phyloP scores from a whole-genome alignment of 2,888 invertebrate species.

The Clusia tigrina region DNA sequence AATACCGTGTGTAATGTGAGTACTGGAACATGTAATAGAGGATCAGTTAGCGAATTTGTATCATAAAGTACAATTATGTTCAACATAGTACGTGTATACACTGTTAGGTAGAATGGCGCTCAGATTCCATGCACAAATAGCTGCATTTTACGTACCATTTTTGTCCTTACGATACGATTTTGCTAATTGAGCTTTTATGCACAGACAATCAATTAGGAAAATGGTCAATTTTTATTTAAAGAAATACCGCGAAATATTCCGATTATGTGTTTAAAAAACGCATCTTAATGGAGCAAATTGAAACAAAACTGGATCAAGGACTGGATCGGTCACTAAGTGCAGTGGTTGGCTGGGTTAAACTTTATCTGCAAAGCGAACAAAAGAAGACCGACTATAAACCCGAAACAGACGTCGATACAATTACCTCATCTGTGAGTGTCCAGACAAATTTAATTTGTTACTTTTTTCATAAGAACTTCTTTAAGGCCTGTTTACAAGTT shows the following conservation, averaged over 20 bases:
- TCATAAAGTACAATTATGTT: not conserved
- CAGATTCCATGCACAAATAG: no score
- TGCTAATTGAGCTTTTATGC: no score
- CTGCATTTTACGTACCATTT: no score
- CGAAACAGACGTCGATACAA: constrained; percentile 84
- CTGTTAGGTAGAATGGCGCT: no score
- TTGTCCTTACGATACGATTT: no score
- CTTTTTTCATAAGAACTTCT: constrained; percentile 20
- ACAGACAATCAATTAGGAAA: not conserved
- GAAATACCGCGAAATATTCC: constrained; percentile 86
- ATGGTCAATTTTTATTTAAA: constrained; percentile 59
- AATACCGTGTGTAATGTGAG: constrained; percentile 85
- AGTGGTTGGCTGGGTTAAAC: constrained; percentile 89
- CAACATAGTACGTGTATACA: no score
- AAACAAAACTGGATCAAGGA: constrained; percentile 89
- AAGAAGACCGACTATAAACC: constrained; percentile 94
- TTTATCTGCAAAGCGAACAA: constrained; percentile 90
- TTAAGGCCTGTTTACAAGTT: constrained; percentile 82
- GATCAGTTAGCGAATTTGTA: no score
- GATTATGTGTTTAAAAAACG: constrained; percentile 89
- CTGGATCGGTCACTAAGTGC: constrained; percentile 86
- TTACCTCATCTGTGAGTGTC: constrained; percentile 77
- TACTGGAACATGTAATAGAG: no score
- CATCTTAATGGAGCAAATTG: constrained; percentile 84
- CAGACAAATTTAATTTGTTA: constrained; percentile 1